Evolutionary conservation across 2,888 invertebrate genomes (phyloP), one percentile per base, ranked within the genome.

Genomic region (Lapara coniferarum): DNA sequence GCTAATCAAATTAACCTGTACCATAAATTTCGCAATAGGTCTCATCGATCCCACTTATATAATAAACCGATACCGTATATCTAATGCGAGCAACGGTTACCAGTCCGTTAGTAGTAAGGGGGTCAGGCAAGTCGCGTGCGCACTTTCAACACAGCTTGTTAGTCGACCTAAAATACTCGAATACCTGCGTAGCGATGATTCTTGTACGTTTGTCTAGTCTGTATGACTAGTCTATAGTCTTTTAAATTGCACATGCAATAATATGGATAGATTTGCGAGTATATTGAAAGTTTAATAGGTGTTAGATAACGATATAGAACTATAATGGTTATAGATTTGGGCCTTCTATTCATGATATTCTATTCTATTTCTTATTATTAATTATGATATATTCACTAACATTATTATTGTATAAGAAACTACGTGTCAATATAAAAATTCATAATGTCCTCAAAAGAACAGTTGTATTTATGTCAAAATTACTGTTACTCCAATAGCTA

Each of bases 51-150:
- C 53, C 68, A 69, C 59, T 69, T 69, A 69, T 69, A 69, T 69
- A 69, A 63, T 46, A 69, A 69, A 25, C 59, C 19, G 46, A 69
- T 63, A 69, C 68, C 68, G 68, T 69, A 69, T 53, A 69, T 69
- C 53, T 58, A 58, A 68, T 70, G 16, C 69, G 58, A 67, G 63
- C 74, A 77, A 77, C 78, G 75, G 78, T 76, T 74, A 71, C 73
- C 71, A 71, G 69, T 70, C 78, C 78, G 78, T 78, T 78, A 78
- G 72, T 89, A 88, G 82, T 75, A 92, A 92, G 89, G 88, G 86
- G 93, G 93, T 93, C 93, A 77, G 85, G 71, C 74, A 79, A 82
- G 81, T 86, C 87, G 88, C 90, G 88, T 87, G 91, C 88, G 81
- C 85, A 83, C 85, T 89, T 91, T 90, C 90, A 84, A 90, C 86